Percentiles rank a stretch among this genome's conserved stretches.
Conservation (phyloP, 2,797 vertebrate genomes). For the Clarias fuscus region DNA sequence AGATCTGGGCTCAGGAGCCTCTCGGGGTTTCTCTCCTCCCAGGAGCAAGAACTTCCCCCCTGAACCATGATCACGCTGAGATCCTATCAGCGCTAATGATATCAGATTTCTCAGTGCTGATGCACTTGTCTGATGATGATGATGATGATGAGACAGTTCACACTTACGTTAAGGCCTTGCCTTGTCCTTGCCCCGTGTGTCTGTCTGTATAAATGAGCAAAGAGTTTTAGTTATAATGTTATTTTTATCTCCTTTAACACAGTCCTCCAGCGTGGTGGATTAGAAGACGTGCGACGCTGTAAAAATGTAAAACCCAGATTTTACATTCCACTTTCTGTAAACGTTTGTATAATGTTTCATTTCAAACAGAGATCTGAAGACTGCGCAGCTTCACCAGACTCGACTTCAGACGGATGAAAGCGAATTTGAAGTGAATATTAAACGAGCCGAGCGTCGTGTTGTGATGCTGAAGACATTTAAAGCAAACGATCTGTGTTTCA, state of each 20-base stretch:
- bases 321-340: neutral
- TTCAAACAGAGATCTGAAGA: neutral
- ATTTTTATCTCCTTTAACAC: too few species aligned
- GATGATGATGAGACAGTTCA: neutral
- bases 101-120: neutral
- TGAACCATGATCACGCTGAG: neutral
- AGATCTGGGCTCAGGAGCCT: neutral
- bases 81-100: too few species aligned
- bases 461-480: neutral
- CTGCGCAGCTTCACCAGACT: too few species aligned
- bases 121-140: neutral
- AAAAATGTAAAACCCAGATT: too few species aligned
- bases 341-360: neutral
- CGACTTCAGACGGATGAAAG: neutral
- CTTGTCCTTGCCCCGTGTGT: too few species aligned
- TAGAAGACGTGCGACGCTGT: too few species aligned
- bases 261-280: too few species aligned
- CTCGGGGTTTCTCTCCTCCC: neutral
- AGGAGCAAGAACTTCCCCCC: neutral
- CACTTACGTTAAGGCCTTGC: neutral
- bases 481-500: neutral
- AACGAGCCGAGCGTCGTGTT: neutral
- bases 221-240: too few species aligned
- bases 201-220: too few species aligned
- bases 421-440: neutral